phyloP scores from a whole-genome alignment of 53 echinoderm and acorn worm genomes.

The Holothuria scabra region DNA sequence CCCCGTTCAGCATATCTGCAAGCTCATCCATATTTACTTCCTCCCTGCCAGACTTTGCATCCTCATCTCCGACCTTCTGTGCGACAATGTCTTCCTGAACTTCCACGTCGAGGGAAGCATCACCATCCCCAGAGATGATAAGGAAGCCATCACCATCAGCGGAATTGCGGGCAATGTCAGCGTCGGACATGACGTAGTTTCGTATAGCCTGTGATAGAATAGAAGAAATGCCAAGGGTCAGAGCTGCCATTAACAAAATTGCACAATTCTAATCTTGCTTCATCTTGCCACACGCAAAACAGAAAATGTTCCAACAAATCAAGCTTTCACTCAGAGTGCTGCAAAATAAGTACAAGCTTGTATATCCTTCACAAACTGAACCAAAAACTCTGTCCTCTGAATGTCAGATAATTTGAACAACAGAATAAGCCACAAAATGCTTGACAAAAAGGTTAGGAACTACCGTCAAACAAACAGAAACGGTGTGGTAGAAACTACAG shows the following conservation, averaged over 20 bases:
- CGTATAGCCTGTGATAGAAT: constrained; percentile 61
- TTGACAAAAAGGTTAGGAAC: no score
- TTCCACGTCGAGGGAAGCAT: constrained; percentile 12
- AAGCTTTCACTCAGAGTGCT: no score
- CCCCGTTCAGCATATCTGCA: constrained; percentile 15
- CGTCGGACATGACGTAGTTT: constrained; percentile 64
- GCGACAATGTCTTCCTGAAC: constrained; percentile 32
- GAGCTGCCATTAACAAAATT: constrained; percentile 35
- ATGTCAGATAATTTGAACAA: no score
- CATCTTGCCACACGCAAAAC: neutral
- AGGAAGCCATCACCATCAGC: constrained; percentile 59
- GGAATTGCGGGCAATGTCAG: constrained; percentile 66
- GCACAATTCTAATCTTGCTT: neutral
- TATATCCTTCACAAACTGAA: no score
- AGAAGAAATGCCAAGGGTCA: constrained; percentile 44
- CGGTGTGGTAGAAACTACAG: no score
- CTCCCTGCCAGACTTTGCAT: neutral
- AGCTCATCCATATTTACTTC: constrained; percentile 35
- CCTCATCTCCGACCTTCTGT: neutral
- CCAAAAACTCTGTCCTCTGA: no score
- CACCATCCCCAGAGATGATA: constrained; percentile 51
- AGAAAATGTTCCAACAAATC: no score
- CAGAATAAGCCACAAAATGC: no score
- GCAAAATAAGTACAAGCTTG: no score
- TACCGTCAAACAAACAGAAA: no score